These are phyloP conservation scores for Bradypodion pumilum DNA, from an alignment of 2,797 vertebrate species.

Conservation along the genomic window DNA sequence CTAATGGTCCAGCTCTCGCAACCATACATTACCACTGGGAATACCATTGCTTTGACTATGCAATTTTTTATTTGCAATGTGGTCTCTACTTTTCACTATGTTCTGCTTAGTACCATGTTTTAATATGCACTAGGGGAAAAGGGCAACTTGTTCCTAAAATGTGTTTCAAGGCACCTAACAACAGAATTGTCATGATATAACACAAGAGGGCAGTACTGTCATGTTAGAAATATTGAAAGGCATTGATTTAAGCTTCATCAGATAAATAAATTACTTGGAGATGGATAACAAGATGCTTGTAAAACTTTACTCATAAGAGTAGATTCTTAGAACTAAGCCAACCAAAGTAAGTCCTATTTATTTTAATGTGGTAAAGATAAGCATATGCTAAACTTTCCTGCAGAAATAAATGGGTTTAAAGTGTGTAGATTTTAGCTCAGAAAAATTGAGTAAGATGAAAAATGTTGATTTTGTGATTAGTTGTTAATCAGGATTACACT, in stretches of 20 bases:
- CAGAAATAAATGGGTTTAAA: neutral
- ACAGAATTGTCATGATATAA: neutral
- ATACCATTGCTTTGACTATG: no score
- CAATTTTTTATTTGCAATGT: no score
- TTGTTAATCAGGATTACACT: conserved; percentile 8
- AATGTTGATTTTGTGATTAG: conserved; percentile 17
- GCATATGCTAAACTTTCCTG: neutral
- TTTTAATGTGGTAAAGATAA: neutral
- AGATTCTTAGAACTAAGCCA: neutral
- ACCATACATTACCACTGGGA: no score
- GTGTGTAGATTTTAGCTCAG: conserved; percentile 13
- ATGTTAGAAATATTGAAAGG: conserved; percentile 27
- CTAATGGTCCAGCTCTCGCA: no score
- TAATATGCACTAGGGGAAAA: neutral
- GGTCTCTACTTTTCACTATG: no score
- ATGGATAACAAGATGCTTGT: conserved; percentile 20
- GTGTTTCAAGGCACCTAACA: neutral
- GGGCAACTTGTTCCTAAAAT: neutral
- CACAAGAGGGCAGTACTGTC: conserved; percentile 69
- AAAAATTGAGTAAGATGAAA: conserved; percentile 6
- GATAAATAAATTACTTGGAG: conserved; percentile 19
- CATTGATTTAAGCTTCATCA: conserved; percentile 1
- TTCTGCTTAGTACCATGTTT: neutral
- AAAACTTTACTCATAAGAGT: conserved; percentile 6
- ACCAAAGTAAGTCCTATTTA: neutral